Percentiles rank a stretch among this genome's conserved stretches.
These are phyloP conservation scores for Gavia stellata DNA, from an alignment of 2,113 vertebrate genomes.

Conservation along the genomic window DNA sequence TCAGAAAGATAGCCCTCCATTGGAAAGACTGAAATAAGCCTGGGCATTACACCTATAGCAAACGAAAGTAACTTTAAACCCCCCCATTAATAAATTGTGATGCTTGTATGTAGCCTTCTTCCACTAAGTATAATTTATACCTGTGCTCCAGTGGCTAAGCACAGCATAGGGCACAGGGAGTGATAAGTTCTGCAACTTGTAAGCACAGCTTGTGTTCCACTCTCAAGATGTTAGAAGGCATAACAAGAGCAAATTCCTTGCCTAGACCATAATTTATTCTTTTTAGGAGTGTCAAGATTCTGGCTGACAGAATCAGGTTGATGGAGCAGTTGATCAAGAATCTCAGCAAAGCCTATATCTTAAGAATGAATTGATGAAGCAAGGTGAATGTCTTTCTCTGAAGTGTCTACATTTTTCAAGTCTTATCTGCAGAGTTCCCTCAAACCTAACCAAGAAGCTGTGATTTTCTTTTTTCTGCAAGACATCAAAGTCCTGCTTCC, in stretches of 20 bases:
- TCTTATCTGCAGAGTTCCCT: background rate
- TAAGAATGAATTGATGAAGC: background rate
- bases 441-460: background rate
- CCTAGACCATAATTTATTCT: background rate
- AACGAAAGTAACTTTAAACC: background rate
- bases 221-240: background rate
- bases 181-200: background rate
- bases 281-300: background rate
- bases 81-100: background rate
- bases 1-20: background rate
- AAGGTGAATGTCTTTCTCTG: background rate
- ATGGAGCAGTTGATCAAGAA: background rate
- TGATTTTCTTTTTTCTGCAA: background rate
- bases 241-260: background rate
- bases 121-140: background rate
- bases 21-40: conserved; percentile 1
- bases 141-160: background rate
- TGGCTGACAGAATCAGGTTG: background rate
- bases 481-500: background rate
- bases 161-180: background rate
- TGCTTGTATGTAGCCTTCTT: background rate
- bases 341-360: background rate
- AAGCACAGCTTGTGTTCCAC: background rate
- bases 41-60: background rate
- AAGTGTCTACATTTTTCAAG: background rate